Conservation (phyloP, 2,888 invertebrate genomes). For the Chaetogeoica ovagalla region DNA sequence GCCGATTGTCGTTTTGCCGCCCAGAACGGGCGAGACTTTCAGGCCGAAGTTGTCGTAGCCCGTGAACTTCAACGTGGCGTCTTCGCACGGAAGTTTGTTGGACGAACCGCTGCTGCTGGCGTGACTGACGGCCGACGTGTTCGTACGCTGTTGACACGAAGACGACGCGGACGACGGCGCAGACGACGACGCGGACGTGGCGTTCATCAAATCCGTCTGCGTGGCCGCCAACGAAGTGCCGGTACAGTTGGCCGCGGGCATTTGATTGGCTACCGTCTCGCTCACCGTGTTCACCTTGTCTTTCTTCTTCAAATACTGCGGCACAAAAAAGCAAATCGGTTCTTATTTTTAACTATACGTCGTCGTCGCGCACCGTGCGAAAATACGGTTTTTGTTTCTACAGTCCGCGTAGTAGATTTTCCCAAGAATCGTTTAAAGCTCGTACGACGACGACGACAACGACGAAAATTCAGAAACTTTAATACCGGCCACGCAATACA, state of each 20-base stretch:
- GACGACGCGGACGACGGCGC: conserved; percentile 5
- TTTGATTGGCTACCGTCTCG: conserved; percentile 16
- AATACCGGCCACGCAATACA: no score
- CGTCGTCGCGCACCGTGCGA: no score
- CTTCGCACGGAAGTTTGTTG: conserved; percentile 45
- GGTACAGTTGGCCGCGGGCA: neutral
- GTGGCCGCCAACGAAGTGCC: conserved; percentile 23
- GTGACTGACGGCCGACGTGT: conserved; percentile 16
- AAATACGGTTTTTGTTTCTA: no score
- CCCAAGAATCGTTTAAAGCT: no score
- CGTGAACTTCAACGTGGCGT: conserved; percentile 41
- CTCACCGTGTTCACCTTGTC: conserved; percentile 36
- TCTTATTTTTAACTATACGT: neutral
- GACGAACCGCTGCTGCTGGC: conserved; percentile 9
- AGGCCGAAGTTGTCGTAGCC: conserved; percentile 47
- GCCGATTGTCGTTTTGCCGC: neutral
- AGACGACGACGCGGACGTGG: neutral
- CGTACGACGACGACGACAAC: no score
- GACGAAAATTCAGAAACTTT: no score
- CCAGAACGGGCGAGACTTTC: conserved; percentile 39
- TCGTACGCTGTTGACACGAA: conserved; percentile 3
- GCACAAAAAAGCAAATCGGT: neutral
- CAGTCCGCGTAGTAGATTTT: no score
- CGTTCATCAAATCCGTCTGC: conserved; percentile 6
- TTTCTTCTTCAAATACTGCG: conserved; percentile 27